Evolutionary conservation across 1,140 invertebrate species (phyloP), one percentile per base, ranked within the genome.

Genomic region (Oryctes rhinoceros): DNA sequence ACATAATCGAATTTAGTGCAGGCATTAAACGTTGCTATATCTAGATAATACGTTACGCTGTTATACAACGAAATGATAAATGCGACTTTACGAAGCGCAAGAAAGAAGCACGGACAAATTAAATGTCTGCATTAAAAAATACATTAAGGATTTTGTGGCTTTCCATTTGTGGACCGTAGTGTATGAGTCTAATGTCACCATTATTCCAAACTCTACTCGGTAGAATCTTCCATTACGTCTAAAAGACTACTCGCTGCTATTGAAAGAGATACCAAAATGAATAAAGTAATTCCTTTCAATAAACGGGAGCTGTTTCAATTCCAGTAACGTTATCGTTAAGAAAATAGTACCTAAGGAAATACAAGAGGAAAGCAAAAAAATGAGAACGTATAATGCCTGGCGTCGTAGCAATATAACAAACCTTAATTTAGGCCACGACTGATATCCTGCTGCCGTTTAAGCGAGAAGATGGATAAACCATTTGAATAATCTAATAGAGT

Each of bases 211-310:
- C 65, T 71, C 65, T 4, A 37, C 9, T 71, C 65, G 65, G 20
- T 71, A 71, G 37, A 71, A 71, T 71, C 65, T 71, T 71, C 65
- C 65, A 71, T 71, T 71, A 71, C 65, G 7, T 37, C 6, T 59
- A 37, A 37, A 37, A 71, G 65, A 71, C 65, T 71, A 37, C 24
- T 11, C 65, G 24, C 15, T 71, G 24, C 15, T 71, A 71, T 71
- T 71, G 65, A 71, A 71, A 71, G 65, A 71, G 65, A 71, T 71
- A 71, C 65, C 35, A 24, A 24, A 35, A 71, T 71, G 24, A 24
- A 71, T 71, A 37, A 71, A 71, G 65, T 71, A 71, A 71, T 71
- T 71, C 65, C 65, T 71, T 71, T 71, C 65, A 71, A 71, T 71
- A 71, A 71, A 24, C 24, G 65, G 24, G 4, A 71, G 20, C 65